Base-by-base conservation (phyloP, 2,888 invertebrate genomes). In the Acleris emargana region DNA sequence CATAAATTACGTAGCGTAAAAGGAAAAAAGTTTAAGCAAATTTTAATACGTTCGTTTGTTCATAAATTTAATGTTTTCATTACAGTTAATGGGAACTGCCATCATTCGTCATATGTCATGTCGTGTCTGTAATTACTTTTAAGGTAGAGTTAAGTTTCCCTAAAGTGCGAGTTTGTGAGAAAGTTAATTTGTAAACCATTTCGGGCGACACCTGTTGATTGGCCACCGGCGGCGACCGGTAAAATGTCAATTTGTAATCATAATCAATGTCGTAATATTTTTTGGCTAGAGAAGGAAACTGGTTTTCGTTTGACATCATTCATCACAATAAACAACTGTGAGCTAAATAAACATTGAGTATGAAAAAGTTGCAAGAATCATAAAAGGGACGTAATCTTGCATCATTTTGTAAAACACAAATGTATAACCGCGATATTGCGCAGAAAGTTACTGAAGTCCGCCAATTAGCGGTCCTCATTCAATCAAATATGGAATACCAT, bases 51-150 rank as follows among this genome's bases (percentile, higher is more conserved):
- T 38, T n/a, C 50, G 50, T 32, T 55, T 54, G 58, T 64, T 52
- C 58, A 54, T 64, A 64, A 64, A 59, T 60, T 64, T 64, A 32
- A 60, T 55, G 50, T 55, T 60, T 64, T 64, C 55, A 64, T 60
- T 64, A 51, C 43, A 51, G 32, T 55, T 32, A 60, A 64, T 55
- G 60, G 55, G 32, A 51, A 64, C 60, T 55, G 50, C 64, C 43
- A 47, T 55, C 60, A 60, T 64, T 64, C 59, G 55, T 64, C 59
- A 64, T 52, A 52, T 54, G 58, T 49, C 64, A 54, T 55, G 64
- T 59, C 22, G 42, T 49, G 38, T 38, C 38, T 3, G 38, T 60
- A 64, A 64, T 64, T 64, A 51, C 55, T 64, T 64, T 32, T n/a
- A 64, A 64, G 60, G 50, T 58, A 53, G 58, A 64, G 58, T 64